Evolutionary conservation across 2,113 vertebrate species (phyloP), one percentile per base, ranked within the genome.

Genomic region (Dromaius novaehollandiae): DNA sequence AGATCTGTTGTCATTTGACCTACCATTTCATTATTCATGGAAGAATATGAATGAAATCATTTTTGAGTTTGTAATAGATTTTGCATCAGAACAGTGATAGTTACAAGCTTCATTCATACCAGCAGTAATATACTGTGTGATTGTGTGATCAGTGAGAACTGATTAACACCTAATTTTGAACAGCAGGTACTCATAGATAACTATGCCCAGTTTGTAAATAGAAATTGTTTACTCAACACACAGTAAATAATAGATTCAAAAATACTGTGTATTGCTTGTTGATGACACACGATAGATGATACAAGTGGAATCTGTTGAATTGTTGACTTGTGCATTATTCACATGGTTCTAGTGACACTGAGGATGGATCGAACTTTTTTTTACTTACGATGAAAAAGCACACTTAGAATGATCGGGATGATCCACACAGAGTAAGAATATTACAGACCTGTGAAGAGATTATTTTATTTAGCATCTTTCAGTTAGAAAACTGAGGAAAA

Each of bases 351-450:
- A 89, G 85, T 50, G 63, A 65, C 63, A 75, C 42, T 74, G 55
- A 93, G 38, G 48, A 68, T 64, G 63, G 60, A 71, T 1, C 75
- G 40, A 83, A 74, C 64, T 86, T 91, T 69, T 51, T 74, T 89
- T 69, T 95, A 98, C 98, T 98, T 96, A 98, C 97, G 89, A 97
- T 70, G 80, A 68, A 80, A 98, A 46, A 28, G 71, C 55, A 84
- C 98, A 98, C 25, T 96, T 97, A 22, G 92, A 66, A 42, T 98
- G 42, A 68, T 92, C 81, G 70, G 96, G 97, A 73, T 97, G 70
- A 88, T 98, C 98, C 96, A 98, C 50, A 9, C 98, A 98, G 83
- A 97, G 89, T 42, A 98, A 94, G 53, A 98, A 91, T 87, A 98
- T 96, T 89, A 98, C 97, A 26, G 98, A 69, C 44, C 98, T 98